These are phyloP conservation scores for Coregonus ussuriensis DNA, from an alignment of 2,797 vertebrate genomes.

Conservation along the genomic window DNA sequence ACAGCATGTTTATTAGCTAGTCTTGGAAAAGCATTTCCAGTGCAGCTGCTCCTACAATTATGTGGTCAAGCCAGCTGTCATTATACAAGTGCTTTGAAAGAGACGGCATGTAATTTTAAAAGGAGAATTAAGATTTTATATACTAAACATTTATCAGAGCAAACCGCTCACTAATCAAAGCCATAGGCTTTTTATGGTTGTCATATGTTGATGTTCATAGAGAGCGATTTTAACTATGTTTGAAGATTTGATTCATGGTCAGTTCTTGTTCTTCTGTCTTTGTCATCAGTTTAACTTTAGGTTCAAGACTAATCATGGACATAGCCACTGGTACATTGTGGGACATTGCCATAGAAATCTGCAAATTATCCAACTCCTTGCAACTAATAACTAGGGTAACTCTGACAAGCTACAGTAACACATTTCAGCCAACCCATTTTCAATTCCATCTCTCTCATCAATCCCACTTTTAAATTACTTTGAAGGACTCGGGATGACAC, in stretches of 20 bases:
- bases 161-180: conserved; percentile 4
- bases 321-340: background rate
- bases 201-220: background rate
- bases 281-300: too few species aligned
- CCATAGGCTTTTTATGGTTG: background rate
- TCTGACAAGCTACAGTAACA: background rate
- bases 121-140: background rate
- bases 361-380: background rate
- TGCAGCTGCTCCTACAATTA: conserved; percentile 24
- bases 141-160: background rate
- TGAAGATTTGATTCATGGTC: background rate
- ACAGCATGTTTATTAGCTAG: conserved; percentile 35
- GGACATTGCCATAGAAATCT: background rate
- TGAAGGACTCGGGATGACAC: background rate
- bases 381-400: background rate
- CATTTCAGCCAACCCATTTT: background rate
- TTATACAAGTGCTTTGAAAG: conserved; percentile 12
- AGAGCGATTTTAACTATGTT: background rate
- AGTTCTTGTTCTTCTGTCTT: background rate
- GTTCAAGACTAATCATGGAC: too few species aligned
- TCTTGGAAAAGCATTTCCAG: conserved; percentile 23
- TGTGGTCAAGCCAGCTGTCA: conserved; percentile 36
- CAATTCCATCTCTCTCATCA: background rate
- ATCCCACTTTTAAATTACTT: background rate
- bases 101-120: background rate